Evolutionary conservation across 2,888 invertebrate species (phyloP).

Genomic region (Loripinus fragilis): DNA sequence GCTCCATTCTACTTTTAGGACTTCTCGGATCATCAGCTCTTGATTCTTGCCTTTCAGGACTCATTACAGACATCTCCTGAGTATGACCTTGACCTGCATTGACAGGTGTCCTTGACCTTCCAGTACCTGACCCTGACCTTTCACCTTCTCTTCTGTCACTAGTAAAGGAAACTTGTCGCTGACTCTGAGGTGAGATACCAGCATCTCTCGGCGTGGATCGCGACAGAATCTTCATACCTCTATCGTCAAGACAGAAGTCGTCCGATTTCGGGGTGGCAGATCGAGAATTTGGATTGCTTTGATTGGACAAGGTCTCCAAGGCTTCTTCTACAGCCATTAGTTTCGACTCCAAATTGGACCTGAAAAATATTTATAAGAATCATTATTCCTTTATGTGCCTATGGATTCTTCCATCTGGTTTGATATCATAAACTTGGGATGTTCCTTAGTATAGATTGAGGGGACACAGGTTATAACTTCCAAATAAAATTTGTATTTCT

Average conservation of each 20-base stretch:
- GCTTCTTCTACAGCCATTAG: constrained; percentile 66
- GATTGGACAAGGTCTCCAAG: constrained; percentile 60
- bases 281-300: constrained; percentile 56
- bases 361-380: too few species aligned
- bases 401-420: too few species aligned
- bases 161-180: constrained; percentile 51
- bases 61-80: constrained; percentile 8
- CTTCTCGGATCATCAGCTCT: constrained; percentile 33
- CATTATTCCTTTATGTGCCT: too few species aligned
- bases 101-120: constrained; percentile 39
- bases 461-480: too few species aligned
- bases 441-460: too few species aligned
- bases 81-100: constrained; percentile 25
- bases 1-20: constrained; percentile 31
- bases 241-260: constrained; percentile 53
- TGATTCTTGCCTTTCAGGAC: constrained; percentile 13
- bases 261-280: constrained; percentile 65
- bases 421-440: too few species aligned
- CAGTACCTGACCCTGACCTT: too few species aligned
- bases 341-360: constrained; percentile 60
- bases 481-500: too few species aligned
- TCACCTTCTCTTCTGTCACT: constrained; percentile 36
- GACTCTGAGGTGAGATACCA: constrained; percentile 58
- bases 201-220: constrained; percentile 51
- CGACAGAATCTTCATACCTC: constrained; percentile 38